phyloP scores from a whole-genome alignment of 2,113 vertebrate species.

The Hiodon tergisus region DNA sequence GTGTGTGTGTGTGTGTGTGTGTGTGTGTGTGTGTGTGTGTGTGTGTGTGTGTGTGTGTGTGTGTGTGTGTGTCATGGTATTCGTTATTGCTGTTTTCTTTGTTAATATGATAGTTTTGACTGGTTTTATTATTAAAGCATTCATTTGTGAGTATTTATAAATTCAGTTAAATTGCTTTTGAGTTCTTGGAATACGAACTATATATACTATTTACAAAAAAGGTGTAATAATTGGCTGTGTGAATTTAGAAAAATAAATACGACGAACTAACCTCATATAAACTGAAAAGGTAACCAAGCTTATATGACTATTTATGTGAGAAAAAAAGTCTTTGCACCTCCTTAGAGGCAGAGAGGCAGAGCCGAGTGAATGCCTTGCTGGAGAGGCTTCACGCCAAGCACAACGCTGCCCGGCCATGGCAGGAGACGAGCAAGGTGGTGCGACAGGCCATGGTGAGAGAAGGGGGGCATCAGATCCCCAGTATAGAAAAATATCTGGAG shows the following conservation, averaged over 20 bases:
- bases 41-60: slow-evolving; percentile 3
- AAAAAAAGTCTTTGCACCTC: background rate
- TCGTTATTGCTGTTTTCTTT: too few species aligned
- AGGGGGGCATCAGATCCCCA: background rate
- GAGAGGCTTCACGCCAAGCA: slow-evolving; percentile 91
- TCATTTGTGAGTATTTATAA: background rate
- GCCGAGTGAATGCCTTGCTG: slow-evolving; percentile 80
- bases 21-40: background rate
- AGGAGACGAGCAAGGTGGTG: slow-evolving; percentile 91
- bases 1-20: background rate
- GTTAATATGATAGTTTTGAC: too few species aligned
- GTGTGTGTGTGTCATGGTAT: slow-evolving; percentile 15
- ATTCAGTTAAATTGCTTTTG: background rate
- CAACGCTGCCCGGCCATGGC: slow-evolving; percentile 88
- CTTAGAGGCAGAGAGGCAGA: slow-evolving; percentile 65
- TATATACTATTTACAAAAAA: background rate
- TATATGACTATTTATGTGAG: background rate
- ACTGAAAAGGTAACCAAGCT: background rate
- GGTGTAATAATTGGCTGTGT: background rate
- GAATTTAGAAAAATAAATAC: background rate
- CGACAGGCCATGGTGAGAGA: slow-evolving; percentile 89
- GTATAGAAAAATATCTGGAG: too few species aligned
- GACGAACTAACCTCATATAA: too few species aligned
- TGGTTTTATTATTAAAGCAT: too few species aligned
- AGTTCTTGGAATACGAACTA: background rate